Conservation (phyloP, 2,113 vertebrate genomes). For the Myotis davidii region DNA sequence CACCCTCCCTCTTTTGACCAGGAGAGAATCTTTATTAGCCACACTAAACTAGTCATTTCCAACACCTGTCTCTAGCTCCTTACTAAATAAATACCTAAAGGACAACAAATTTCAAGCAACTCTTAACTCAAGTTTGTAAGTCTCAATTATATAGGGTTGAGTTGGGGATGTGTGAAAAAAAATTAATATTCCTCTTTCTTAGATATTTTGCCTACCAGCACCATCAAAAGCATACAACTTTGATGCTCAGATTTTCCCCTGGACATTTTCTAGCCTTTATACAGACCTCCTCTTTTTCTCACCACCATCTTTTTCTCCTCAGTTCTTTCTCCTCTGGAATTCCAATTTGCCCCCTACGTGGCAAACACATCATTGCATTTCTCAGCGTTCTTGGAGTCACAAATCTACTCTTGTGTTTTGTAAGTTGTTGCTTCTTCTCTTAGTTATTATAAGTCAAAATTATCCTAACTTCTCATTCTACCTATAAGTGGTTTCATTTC, state of each 20-base stretch:
- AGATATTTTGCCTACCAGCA: neutral
- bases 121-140: neutral
- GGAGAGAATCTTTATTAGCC: neutral
- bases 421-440: neutral
- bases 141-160: neutral
- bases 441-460: neutral
- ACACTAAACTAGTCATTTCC: neutral
- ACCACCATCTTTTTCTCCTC: neutral
- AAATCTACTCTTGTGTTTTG: neutral
- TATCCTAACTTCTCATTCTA: neutral
- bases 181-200: neutral
- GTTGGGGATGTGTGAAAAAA: neutral
- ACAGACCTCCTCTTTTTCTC: neutral
- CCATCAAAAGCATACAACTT: neutral
- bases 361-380: rapidly evolving
- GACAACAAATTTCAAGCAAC: neutral
- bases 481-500: neutral
- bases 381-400: neutral
- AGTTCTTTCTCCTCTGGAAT: neutral
- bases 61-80: neutral
- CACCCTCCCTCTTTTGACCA: neutral
- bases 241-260: too few relatives aligned
- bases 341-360: rapidly evolving
- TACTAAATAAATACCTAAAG: neutral
- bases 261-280: neutral